These are phyloP conservation scores for Toxonevra muliebris DNA, from an alignment of 2,888 invertebrate genomes.

Conservation along the genomic window DNA sequence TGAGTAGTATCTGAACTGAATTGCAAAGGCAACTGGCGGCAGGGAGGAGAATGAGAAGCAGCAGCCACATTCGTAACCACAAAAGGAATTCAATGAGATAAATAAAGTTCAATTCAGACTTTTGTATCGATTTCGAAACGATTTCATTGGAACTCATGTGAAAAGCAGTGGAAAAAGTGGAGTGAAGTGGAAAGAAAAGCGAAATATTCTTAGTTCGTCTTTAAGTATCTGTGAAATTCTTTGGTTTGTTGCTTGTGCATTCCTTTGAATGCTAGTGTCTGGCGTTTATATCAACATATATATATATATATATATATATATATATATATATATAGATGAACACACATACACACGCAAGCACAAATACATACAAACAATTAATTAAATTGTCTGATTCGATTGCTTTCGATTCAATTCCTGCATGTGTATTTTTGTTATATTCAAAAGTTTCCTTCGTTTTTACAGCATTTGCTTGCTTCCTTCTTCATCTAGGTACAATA, in stretches of 20 bases:
- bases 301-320: background rate
- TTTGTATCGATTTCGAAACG: slow-evolving; percentile 13
- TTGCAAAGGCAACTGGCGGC: background rate
- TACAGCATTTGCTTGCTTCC: too few species aligned
- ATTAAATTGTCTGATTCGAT: slow-evolving; percentile 43
- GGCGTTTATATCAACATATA: background rate
- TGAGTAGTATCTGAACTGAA: background rate
- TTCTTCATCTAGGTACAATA: background rate
- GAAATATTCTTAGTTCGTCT: slow-evolving; percentile 2
- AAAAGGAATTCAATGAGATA: background rate
- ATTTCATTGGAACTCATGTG: slow-evolving; percentile 15
- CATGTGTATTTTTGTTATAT: slow-evolving; percentile 6
- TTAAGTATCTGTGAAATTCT: background rate
- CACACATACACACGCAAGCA: slow-evolving; percentile 3
- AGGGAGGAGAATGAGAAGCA: background rate
- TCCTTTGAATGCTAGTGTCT: background rate
- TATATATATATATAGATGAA: too few species aligned
- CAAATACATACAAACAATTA: slow-evolving; percentile 42
- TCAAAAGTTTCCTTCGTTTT: too few species aligned
- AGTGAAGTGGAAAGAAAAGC: background rate
- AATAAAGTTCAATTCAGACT: slow-evolving; percentile 21
- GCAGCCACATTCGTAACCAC: background rate
- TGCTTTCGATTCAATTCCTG: slow-evolving; percentile 29
- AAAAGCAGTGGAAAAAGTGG: background rate
- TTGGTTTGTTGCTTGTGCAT: background rate